Evolutionary conservation across 2,113 vertebrate species (phyloP), one percentile per base, ranked within the genome.

Genomic region (Pterophyllum scalare): DNA sequence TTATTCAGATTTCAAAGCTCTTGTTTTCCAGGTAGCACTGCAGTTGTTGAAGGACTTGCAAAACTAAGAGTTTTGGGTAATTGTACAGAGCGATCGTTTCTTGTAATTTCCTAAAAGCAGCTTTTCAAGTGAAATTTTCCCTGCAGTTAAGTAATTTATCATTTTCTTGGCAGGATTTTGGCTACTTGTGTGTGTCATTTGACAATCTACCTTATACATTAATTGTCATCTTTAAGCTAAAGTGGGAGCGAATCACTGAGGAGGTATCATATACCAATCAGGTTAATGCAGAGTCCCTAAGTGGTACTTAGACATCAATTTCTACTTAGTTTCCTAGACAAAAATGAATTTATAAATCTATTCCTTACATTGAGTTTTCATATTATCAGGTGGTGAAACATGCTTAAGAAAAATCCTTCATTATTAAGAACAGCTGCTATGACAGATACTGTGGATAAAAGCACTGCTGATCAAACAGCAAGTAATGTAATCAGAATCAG

Each of bases 171-270:
- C 88, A 98, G 98, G 98, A 58, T 96, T 97, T 80, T 98, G 98
- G 98, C 83, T 98, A 31, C 90, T 97, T 5, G 28, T 97, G 77
- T 97, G 95, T 52, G 87, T 94, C 2, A 46, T 90, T 6, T 52
- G 96, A 14, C 96, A 98, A 61, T 94, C 95, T 2, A 58, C 85
- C 38, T 97, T 96, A 77, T 98, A 97, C 86, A 88, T 94, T 0
- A 52, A 52, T 76, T 46, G 94, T 97, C 56, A 96, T 98, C 82
- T 87, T 96, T 52, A 95, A 82, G 8, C 92, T 98, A 31, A 94
- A 98, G 46, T 98, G 98, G 97, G 94, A 94, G 78, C 96, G 82
- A 60, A 96, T 97, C 22, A 96, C 97, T 8, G 94, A 97, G 43
- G 95, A 98, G 97, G 98, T 99, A 91, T 1, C 43, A 7, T 46